phyloP scores from a whole-genome alignment of 2,888 invertebrate genomes.

The Meteorus cinctellus region DNA sequence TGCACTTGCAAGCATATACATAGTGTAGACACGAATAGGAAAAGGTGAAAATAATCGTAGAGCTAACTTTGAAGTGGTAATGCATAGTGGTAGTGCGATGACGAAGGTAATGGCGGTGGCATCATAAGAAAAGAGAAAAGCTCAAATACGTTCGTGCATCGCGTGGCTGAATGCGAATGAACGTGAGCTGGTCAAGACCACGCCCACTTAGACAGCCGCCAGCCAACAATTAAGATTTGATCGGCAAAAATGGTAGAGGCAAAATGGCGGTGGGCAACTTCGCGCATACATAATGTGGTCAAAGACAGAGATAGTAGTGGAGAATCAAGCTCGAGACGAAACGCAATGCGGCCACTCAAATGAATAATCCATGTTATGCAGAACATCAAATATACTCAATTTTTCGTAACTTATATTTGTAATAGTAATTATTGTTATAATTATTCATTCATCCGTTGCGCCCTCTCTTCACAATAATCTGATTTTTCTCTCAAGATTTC shows the following conservation, averaged over 20 bases:
- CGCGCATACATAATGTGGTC: constrained; percentile 67
- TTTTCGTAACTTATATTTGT: constrained; percentile 17
- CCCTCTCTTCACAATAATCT: background rate
- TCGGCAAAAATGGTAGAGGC: constrained; percentile 74
- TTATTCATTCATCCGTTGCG: background rate
- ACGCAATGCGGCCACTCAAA: constrained; percentile 13
- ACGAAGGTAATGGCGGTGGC: constrained; percentile 21
- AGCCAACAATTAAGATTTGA: constrained; percentile 74
- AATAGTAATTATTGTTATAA: constrained; percentile 22
- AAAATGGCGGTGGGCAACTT: constrained; percentile 72
- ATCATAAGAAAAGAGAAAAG: constrained; percentile 59
- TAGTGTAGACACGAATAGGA: background rate
- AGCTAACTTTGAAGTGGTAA: constrained; percentile 32
- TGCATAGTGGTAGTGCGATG: constrained; percentile 14
- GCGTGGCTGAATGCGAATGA: constrained; percentile 70
- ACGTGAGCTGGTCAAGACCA: constrained; percentile 64
- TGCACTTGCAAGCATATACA: background rate
- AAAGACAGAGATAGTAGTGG: constrained; percentile 42
- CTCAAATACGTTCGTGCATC: constrained; percentile 69
- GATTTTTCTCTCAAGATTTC: background rate
- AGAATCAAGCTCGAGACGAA: background rate
- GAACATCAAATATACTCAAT: background rate
- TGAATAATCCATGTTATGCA: constrained; percentile 36
- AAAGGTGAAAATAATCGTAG: constrained; percentile 47
- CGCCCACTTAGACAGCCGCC: constrained; percentile 74